Evolutionary conservation across 1,140 invertebrate genomes (phyloP).

Genomic region (Spodoptera litura): DNA sequence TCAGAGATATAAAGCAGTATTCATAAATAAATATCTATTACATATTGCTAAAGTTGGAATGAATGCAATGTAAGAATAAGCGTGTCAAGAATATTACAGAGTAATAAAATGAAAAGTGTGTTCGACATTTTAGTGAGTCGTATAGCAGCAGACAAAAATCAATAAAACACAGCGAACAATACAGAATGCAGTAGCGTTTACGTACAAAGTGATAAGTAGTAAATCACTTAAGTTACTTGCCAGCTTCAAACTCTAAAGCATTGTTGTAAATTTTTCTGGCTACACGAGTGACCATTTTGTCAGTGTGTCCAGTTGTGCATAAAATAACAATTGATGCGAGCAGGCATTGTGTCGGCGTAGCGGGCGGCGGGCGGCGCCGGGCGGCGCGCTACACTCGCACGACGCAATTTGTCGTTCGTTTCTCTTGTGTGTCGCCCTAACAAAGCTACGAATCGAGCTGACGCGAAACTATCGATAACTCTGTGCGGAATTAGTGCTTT

Average conservation of each 20-base stretch:
- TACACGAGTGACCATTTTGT: conserved; percentile 59
- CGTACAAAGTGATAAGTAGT: conserved; percentile 15
- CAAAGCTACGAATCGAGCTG: conserved; percentile 72
- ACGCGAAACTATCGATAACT: conserved; percentile 75
- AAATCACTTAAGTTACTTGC: conserved; percentile 38
- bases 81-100: too few species aligned
- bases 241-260: conserved; percentile 47
- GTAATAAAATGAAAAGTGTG: too few species aligned
- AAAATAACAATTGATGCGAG: conserved; percentile 75
- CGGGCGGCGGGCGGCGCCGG: conserved; percentile 45
- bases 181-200: background rate
- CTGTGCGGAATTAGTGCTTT: conserved; percentile 72
- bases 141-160: background rate
- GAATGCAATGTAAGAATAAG: too few species aligned
- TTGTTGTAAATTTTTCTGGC: conserved; percentile 54
- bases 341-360: conserved; percentile 67
- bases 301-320: conserved; percentile 64
- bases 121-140: conserved; percentile 1
- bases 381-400: conserved; percentile 62
- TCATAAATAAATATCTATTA: too few species aligned
- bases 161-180: conserved; percentile 9
- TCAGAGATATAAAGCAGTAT: too few species aligned
- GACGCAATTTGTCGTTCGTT: conserved; percentile 80
- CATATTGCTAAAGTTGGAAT: too few species aligned
- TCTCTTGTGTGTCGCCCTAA: conserved; percentile 75